Base-by-base conservation (phyloP, 2,113 vertebrate genomes). In the Galbula dea region DNA sequence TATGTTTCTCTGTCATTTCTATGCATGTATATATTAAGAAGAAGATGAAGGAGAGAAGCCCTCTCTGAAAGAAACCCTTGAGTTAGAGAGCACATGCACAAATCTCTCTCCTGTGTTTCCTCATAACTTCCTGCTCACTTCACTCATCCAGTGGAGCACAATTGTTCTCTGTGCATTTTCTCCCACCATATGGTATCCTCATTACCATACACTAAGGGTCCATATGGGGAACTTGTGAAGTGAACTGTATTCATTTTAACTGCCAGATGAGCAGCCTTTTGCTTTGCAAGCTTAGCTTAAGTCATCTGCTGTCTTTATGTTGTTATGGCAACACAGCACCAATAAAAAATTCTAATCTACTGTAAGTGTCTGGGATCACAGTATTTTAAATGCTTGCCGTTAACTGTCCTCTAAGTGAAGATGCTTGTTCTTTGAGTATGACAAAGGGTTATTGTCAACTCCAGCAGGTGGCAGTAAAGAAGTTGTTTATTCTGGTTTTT, bases 201-300 rank as follows among this genome's bases (percentile, higher is more conserved):
- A 98, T 98, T 98, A 98, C 96, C 97, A 98, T 98, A 98, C 97
- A 97, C 97, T 98, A 97, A 97, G 97, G 97, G 97, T 98, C 98
- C 98, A 98, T 98, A 98, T 98, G 98, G 98, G 97, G 96, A 98
- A 98, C 97, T 97, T 98, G 98, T 97, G 98, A 98, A 98, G 98
- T 98, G 98, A 98, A 98, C 98, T 98, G 97, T 97, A 98, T 97
- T 98, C 97, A 97, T 97, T 98, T 98, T 97, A 98, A 98, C 97
- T 98, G 97, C 97, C 98, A 98, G 98, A 98, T 98, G 98, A 98
- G 98, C 97, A 98, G 97, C 97, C 98, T 98, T 98, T 97, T 97
- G 98, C 97, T 97, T 98, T 97, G 97, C 97, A 97, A 98, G 97
- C 98, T 98, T 97, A 97, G 97, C 97, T 98, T 98, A 97, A 98